Evolutionary conservation across 2,797 vertebrate genomes (phyloP).

Genomic region (Eidolon dupreanum): DNA sequence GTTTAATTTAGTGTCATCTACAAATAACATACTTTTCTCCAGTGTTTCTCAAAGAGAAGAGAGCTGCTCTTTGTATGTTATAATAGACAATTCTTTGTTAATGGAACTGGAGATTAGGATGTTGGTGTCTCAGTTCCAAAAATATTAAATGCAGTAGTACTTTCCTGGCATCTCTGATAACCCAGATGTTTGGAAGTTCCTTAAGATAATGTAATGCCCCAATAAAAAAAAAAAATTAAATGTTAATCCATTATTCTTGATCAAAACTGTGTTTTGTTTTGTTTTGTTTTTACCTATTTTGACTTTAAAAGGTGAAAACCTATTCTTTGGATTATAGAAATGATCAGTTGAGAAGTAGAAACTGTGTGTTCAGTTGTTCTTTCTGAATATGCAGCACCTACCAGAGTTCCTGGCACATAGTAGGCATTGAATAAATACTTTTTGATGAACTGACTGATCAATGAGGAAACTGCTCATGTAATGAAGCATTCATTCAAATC

Average conservation of each 20-base stretch:
- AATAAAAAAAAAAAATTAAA: background rate
- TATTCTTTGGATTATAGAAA: background rate
- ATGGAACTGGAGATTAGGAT: background rate
- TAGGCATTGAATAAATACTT: background rate
- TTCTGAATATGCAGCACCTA: background rate
- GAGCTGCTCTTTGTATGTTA: background rate
- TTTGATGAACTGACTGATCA: background rate
- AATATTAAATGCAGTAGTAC: background rate
- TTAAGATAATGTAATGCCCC: background rate
- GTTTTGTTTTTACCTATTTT: background rate
- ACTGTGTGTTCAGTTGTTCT: background rate
- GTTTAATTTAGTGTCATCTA: background rate
- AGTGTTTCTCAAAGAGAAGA: background rate
- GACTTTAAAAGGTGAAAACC: background rate
- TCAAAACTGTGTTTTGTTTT: background rate
- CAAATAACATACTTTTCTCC: background rate
- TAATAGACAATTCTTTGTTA: background rate
- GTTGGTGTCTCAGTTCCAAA: background rate
- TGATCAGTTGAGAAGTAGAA: background rate
- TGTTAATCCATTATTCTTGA: background rate
- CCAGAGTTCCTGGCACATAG: background rate
- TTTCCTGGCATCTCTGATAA: background rate
- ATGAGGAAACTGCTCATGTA: background rate
- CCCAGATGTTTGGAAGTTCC: background rate
- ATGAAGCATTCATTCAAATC: background rate